A percentile compares a stretch with the other conserved stretches of the same genome.
Conservation (phyloP, 2,797 vertebrate genomes). For the Chloroceryle amazona region DNA sequence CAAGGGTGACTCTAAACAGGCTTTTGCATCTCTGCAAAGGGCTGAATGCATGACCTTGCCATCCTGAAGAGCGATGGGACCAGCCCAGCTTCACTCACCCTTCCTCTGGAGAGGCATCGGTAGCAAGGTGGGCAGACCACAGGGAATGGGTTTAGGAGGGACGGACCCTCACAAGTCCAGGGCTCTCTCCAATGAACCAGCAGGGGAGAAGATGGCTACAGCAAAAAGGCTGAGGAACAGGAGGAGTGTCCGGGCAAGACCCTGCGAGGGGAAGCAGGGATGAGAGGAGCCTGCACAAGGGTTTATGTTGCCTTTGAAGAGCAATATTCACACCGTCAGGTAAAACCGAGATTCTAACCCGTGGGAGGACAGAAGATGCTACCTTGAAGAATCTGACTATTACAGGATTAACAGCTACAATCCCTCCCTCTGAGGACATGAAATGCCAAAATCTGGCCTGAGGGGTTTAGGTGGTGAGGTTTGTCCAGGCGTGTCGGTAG, state of each 20-base stretch:
- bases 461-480: conserved; percentile 46
- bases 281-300: not conserved
- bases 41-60: accelerated
- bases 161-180: not conserved
- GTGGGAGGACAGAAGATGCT: conserved; percentile 58
- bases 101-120: not conserved
- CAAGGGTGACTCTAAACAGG: not conserved
- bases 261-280: not conserved
- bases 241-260: not conserved
- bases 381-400: conserved; percentile 62
- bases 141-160: not conserved
- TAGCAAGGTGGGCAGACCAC: not conserved
- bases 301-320: conserved; percentile 15
- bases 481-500: conserved; percentile 33
- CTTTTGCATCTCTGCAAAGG: not conserved
- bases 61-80: not conserved
- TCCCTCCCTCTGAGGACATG: conserved; percentile 45
- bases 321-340: conserved; percentile 25
- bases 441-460: conserved; percentile 22
- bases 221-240: not conserved
- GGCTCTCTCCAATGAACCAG: not conserved
- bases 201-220: not conserved
- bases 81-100: not conserved
- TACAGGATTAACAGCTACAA: conserved; percentile 59
- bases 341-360: conserved; percentile 18